phyloP scores from a whole-genome alignment of 2,797 vertebrate species.

The Podargus strigoides region DNA sequence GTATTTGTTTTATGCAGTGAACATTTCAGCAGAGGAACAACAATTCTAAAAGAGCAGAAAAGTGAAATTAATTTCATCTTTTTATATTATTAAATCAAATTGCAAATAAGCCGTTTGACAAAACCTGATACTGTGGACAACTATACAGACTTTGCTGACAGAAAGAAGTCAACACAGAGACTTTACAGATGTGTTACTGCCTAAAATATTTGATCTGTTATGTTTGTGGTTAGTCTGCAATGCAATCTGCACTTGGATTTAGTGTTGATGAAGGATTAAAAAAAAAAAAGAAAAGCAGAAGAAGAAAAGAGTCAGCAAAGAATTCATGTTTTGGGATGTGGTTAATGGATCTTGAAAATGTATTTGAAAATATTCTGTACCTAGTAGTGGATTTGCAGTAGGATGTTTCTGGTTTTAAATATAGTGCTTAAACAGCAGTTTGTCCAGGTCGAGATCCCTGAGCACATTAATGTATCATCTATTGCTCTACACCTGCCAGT shows the following conservation, averaged over 20 bases:
- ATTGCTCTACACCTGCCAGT: background rate
- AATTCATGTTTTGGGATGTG: background rate
- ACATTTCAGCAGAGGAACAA: background rate
- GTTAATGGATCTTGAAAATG: background rate
- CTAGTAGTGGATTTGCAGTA: background rate
- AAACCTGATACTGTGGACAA: background rate
- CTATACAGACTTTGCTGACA: background rate
- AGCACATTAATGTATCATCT: background rate
- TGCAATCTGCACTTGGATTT: background rate
- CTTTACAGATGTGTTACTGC: background rate
- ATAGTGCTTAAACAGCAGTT: background rate
- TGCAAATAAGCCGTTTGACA: background rate
- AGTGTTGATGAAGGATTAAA: background rate
- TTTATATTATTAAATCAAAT: background rate
- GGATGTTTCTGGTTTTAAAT: background rate
- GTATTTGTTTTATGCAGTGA: background rate
- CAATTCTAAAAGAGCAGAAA: background rate
- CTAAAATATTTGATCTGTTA: background rate
- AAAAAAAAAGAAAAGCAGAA: too few species aligned
- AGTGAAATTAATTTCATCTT: background rate
- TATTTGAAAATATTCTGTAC: background rate
- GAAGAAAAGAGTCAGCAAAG: background rate
- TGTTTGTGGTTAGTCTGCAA: background rate
- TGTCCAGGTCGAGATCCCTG: background rate
- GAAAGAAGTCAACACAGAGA: background rate